These are phyloP conservation scores for Cephus rjabovi DNA, from an alignment of 2,888 invertebrate genomes.

Conservation along the genomic window DNA sequence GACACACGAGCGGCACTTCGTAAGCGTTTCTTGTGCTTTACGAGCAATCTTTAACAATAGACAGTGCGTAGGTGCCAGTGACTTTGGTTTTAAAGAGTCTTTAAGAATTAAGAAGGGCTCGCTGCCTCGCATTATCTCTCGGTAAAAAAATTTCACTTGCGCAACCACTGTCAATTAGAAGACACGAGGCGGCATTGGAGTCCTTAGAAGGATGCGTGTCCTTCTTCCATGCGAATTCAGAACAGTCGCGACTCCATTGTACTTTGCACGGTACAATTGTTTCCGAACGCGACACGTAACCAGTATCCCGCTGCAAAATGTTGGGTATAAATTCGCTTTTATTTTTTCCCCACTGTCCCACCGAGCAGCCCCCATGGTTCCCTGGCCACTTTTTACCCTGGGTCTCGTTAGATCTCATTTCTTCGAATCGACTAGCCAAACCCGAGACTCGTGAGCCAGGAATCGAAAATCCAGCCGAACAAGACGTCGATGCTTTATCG, in stretches of 20 bases:
- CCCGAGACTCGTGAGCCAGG: not conserved
- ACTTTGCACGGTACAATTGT: not conserved
- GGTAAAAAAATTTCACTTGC: not conserved
- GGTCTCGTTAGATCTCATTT: constrained; percentile 22
- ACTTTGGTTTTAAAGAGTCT: not conserved
- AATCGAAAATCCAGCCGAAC: not conserved
- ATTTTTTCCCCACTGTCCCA: not conserved
- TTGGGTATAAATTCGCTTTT: not conserved
- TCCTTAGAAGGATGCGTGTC: not conserved
- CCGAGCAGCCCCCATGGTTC: not conserved
- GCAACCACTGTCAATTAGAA: not conserved
- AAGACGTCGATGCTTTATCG: constrained; percentile 34
- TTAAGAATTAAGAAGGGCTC: not conserved
- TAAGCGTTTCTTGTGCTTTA: constrained; percentile 17
- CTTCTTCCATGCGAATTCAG: not conserved
- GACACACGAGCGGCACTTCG: constrained; percentile 10
- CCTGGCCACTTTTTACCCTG: not conserved
- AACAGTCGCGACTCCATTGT: not conserved
- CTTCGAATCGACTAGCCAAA: not conserved
- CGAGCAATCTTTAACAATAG: constrained; percentile 19
- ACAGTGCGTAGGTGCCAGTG: constrained; percentile 17
- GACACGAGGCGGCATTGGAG: not conserved
- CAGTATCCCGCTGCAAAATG: not conserved
- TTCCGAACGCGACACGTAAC: not conserved
- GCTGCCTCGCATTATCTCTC: not conserved